Base-by-base conservation (phyloP, 35 echinoderm and acorn worm genomes). In the Anneissia japonica region DNA sequence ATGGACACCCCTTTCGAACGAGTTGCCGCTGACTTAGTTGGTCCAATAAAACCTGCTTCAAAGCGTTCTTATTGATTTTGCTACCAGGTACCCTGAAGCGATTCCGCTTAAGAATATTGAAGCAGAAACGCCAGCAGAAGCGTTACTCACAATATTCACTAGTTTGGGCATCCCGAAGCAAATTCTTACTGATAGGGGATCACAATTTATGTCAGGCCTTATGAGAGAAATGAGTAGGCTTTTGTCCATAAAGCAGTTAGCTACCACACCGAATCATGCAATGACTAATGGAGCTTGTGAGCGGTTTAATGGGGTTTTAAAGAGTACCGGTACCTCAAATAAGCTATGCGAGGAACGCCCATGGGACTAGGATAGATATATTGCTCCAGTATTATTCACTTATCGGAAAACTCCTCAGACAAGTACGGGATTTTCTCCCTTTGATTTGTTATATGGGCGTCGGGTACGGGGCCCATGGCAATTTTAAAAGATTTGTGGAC, bases 91-190 rank as follows among this genome's bases (percentile, higher is more conserved):
- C 33, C 76, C 76, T 4, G 73, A 75, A 33, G 73, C 73, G 32
- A 77, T 77, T 7, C 76, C 76, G 0, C 32, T 77, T 14, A 75
- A 37, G n/a, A 76, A 36, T 32, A 75, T 76, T 3, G 84, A 85
- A 32, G 30, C 74, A 28, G 74, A 86, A 43, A 23, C 13, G 3
- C 30, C 64, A 16, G 82, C 39, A 14, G 83, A 85, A 34, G 55
- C n/a, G 9, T 46, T 85, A 26, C 30, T 85, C 19, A 46, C 1
- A 29, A 85, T 85, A 19, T 85, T 31, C 34, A 73, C 30, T 86
- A 35, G 84, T 1, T n/a, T 86, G n/a, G 84, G 84, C 14, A 35
- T 86, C 16, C 81, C 81, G 31, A 46, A 56, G 16, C 37, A 83
- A 83, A 55, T 83, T 12, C n/a, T 72, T 23, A 83, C 46, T 0